Evolutionary conservation across 1,140 invertebrate genomes (phyloP).

Genomic region (Luehdorfia chinensis): DNA sequence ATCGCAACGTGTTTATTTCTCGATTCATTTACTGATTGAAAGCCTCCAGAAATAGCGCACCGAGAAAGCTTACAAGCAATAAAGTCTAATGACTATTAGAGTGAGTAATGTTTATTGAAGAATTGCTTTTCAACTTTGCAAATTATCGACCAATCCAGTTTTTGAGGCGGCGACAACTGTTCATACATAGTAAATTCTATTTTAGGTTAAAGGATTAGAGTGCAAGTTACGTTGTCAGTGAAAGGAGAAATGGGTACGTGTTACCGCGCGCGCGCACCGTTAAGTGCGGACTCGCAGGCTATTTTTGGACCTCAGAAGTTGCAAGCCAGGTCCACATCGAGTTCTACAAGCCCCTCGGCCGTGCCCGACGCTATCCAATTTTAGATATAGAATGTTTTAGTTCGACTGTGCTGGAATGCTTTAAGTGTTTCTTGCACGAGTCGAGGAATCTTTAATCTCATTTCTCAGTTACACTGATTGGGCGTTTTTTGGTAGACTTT

Average conservation of each 20-base stretch:
- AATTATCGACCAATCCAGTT: constrained; percentile 13
- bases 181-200: constrained; percentile 17
- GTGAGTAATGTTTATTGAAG: constrained; percentile 16
- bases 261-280: constrained; percentile 47
- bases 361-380: constrained; percentile 38
- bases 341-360: constrained; percentile 33
- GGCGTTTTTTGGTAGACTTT: neutral
- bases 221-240: constrained; percentile 29
- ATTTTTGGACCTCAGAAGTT: constrained; percentile 57
- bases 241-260: constrained; percentile 64
- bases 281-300: constrained; percentile 35
- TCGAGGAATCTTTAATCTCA: constrained; percentile 1
- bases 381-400: constrained; percentile 38
- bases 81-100: constrained; percentile 12
- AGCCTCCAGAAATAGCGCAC: constrained; percentile 9
- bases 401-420: neutral
- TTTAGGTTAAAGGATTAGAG: constrained; percentile 24
- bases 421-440: neutral
- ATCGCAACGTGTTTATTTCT: neutral
- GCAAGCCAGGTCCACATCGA: constrained; percentile 31
- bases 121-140: constrained; percentile 18
- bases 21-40: constrained; percentile 4
- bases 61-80: constrained; percentile 14
- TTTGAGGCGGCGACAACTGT: neutral
- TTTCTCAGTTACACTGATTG: constrained; percentile 7